Evolutionary conservation across 1,140 invertebrate species (phyloP).

Genomic region (Asobara japonica): DNA sequence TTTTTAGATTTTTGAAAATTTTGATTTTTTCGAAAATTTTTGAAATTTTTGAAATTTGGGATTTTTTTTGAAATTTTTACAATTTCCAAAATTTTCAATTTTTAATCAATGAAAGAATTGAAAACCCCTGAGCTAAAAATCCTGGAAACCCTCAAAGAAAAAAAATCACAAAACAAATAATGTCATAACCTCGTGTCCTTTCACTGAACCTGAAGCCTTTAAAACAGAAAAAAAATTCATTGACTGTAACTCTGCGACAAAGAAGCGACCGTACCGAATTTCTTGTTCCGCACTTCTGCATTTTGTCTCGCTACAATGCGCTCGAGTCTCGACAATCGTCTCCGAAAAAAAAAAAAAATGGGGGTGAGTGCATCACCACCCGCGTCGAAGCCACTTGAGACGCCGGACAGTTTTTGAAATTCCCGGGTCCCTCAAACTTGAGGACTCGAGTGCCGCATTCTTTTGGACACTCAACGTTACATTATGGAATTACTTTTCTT

Average conservation of each 20-base stretch:
- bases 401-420: conserved; percentile 10
- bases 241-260: background rate
- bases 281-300: background rate
- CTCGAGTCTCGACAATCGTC: background rate
- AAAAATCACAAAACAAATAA: too few species aligned
- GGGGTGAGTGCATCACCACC: background rate
- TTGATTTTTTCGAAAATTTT: too few species aligned
- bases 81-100: too few species aligned
- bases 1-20: too few species aligned
- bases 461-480: conserved; percentile 2
- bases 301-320: conserved; percentile 8
- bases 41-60: too few species aligned
- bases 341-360: background rate
- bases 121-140: too few species aligned
- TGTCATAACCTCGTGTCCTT: background rate
- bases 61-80: too few species aligned
- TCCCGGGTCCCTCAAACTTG: background rate
- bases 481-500: conserved; percentile 17
- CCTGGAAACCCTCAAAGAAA: too few species aligned
- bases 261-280: background rate
- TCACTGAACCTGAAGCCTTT: background rate
- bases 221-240: background rate
- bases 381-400: conserved; percentile 16
- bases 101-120: too few species aligned
- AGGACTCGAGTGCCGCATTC: background rate